Evolutionary conservation across 2,113 vertebrate species (phyloP).

Genomic region (Zonotrichia leucophrys): DNA sequence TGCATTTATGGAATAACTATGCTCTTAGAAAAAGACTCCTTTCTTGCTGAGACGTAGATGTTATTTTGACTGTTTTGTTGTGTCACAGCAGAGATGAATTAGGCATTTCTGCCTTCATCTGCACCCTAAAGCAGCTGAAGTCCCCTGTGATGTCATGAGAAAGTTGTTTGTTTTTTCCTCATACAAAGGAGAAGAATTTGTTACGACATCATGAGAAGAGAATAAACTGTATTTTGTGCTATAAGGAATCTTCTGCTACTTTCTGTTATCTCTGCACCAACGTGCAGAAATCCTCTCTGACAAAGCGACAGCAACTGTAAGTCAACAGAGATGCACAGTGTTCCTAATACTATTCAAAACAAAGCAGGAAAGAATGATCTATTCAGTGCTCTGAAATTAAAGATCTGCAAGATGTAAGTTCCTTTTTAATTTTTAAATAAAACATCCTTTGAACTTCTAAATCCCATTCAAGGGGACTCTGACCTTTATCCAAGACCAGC

Average conservation of each 20-base stretch:
- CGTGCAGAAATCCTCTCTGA: conserved; percentile 41
- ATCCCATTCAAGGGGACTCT: conserved; percentile 68
- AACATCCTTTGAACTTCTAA: conserved; percentile 68
- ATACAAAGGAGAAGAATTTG: conserved; percentile 45
- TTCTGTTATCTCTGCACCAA: conserved; percentile 25
- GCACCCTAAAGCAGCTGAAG: conserved; percentile 59
- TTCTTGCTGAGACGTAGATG: conserved; percentile 42
- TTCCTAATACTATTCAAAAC: conserved; percentile 58
- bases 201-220: conserved; percentile 63
- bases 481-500: conserved; percentile 68
- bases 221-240: conserved; percentile 42
- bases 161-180: conserved; percentile 44
- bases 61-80: conserved; percentile 69
- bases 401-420: conserved; percentile 49
- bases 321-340: conserved; percentile 32
- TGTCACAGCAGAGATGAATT: conserved; percentile 63
- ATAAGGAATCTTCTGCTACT: conserved; percentile 53
- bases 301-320: conserved; percentile 28
- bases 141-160: conserved; percentile 68
- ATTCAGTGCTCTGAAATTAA: conserved; percentile 57
- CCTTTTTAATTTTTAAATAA: conserved; percentile 53
- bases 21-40: conserved; percentile 67
- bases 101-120: conserved; percentile 56
- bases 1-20: conserved; percentile 69
- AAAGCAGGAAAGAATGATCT: conserved; percentile 56